These are phyloP conservation scores for Poecilobothrus nobilitatus DNA, from an alignment of 2,888 invertebrate genomes.

Conservation along the genomic window DNA sequence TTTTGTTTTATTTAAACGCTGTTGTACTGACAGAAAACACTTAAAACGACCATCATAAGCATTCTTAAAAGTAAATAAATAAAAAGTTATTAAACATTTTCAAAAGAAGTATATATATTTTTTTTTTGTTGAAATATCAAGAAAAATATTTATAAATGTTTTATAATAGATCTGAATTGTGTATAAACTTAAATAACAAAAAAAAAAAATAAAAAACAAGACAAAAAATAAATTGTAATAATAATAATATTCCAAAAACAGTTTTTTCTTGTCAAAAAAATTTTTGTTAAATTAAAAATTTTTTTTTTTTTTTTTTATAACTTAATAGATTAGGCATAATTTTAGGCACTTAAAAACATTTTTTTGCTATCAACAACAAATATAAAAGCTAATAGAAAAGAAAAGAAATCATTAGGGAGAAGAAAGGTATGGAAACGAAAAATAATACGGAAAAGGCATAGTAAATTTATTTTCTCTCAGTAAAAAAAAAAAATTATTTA, in stretches of 20 bases:
- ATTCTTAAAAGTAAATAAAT: not conserved
- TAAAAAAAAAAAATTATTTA: too few species aligned
- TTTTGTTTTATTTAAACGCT: not conserved
- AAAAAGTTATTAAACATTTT: not conserved
- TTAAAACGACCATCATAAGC: not conserved
- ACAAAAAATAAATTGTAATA: not conserved
- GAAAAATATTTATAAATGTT: too few species aligned
- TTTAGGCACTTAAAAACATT: not conserved
- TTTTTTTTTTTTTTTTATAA: not conserved
- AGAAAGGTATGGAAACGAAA: too few species aligned
- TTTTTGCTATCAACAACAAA: too few species aligned
- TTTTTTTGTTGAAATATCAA: not conserved
- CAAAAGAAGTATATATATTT: not conserved
- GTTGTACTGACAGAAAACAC: not conserved
- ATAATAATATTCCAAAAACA: not conserved
- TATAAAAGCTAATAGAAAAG: too few species aligned
- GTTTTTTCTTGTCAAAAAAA: too few species aligned
- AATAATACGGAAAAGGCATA: too few species aligned
- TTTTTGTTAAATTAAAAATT: too few species aligned
- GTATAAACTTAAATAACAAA: too few species aligned
- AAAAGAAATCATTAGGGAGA: too few species aligned
- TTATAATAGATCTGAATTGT: too few species aligned
- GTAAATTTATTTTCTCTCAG: too few species aligned
- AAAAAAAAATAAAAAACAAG: not conserved
- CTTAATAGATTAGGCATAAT: not conserved